These are phyloP conservation scores for Maccullochella peelii DNA, from an alignment of 2,113 vertebrate genomes.

Conservation along the genomic window DNA sequence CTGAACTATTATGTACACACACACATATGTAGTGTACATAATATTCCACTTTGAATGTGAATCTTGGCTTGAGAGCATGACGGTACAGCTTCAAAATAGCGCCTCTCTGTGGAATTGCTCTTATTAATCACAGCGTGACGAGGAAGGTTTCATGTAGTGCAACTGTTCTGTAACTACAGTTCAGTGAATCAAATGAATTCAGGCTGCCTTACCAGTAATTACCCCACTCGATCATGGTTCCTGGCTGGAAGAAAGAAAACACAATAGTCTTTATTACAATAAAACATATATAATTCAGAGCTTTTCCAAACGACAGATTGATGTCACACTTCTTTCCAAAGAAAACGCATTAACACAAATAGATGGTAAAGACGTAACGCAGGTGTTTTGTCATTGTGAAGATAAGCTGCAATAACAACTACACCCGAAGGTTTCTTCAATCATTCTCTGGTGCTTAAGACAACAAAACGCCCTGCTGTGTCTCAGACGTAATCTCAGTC, in stretches of 20 bases:
- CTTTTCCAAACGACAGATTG: background rate
- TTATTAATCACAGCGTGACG: constrained; percentile 62
- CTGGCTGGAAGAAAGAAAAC: constrained; percentile 87
- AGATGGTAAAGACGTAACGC: constrained; percentile 12
- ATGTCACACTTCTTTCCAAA: constrained; percentile 21
- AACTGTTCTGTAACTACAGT: constrained; percentile 62
- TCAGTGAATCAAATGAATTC: constrained; percentile 54
- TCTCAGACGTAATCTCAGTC: constrained; percentile 16
- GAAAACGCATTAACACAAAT: constrained; percentile 30
- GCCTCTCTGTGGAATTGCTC: constrained; percentile 59
- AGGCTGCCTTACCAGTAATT: constrained; percentile 94
- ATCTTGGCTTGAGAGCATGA: constrained; percentile 46
- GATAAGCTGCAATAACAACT: constrained; percentile 48
- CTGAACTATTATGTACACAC: background rate
- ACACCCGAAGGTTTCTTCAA: constrained; percentile 14
- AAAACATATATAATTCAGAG: background rate
- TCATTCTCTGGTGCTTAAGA: constrained; percentile 35
- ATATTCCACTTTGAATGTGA: constrained; percentile 8
- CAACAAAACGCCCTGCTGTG: constrained; percentile 18
- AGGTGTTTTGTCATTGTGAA: constrained; percentile 38
- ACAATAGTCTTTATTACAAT: constrained; percentile 42
- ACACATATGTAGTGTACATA: constrained; percentile 3
- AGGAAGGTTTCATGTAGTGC: constrained; percentile 54
- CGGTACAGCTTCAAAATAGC: constrained; percentile 38
- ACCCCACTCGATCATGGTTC: constrained; percentile 99